Evolutionary conservation across 2,797 vertebrate species (phyloP).

Genomic region (Acestrorhynchus altus): DNA sequence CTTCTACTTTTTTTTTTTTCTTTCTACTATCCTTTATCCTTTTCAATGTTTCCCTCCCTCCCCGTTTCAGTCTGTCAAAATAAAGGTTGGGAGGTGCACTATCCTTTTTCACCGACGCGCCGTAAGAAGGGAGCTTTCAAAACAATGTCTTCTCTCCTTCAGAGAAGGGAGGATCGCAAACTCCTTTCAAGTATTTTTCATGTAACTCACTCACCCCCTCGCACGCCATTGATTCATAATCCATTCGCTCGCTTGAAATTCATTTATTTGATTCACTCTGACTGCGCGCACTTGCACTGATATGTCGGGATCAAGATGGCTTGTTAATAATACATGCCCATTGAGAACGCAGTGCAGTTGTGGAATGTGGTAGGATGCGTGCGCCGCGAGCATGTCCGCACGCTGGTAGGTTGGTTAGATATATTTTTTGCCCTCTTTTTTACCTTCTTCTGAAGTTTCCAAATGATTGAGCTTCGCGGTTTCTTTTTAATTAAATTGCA

Average conservation of each 20-base stretch:
- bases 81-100: conserved; percentile 38
- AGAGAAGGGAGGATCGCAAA: conserved; percentile 11
- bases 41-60: background rate
- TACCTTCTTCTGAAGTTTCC: background rate
- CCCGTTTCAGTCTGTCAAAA: conserved; percentile 49
- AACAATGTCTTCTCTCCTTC: conserved; percentile 20
- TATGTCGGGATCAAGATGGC: background rate
- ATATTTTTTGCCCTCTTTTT: background rate
- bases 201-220: conserved; percentile 21
- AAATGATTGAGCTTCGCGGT: background rate
- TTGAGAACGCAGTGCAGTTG: background rate
- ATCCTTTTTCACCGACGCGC: conserved; percentile 22
- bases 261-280: background rate
- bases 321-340: background rate
- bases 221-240: conserved; percentile 10
- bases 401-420: background rate
- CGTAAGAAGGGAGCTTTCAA: conserved; percentile 17
- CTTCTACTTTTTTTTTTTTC: conserved; percentile 38
- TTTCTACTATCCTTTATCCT: conserved; percentile 22
- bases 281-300: background rate
- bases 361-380: background rate
- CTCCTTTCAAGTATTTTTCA: conserved; percentile 21
- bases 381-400: too few species aligned
- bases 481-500: background rate
- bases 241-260: conserved; percentile 23